Percentiles rank a stretch among this genome's conserved stretches.
Conservation (phyloP, 1,140 invertebrate genomes). For the Mamestra configurata region DNA sequence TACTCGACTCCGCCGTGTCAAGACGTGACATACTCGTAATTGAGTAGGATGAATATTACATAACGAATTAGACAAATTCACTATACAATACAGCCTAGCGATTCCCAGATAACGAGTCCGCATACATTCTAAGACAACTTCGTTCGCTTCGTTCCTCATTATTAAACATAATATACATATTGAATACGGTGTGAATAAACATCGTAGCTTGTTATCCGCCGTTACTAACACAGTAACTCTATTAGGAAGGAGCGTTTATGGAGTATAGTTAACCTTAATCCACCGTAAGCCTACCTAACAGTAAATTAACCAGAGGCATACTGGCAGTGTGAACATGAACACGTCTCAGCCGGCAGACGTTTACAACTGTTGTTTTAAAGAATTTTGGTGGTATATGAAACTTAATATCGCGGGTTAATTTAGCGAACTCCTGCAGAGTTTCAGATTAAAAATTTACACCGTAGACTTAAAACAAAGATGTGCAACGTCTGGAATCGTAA, state of each 20-base stretch:
- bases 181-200: constrained; percentile 30
- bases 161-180: constrained; percentile 23
- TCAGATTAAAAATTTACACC: constrained; percentile 46
- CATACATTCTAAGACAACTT: neutral
- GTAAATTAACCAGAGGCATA: constrained; percentile 68
- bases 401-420: constrained; percentile 53
- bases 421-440: constrained; percentile 49
- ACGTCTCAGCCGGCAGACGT: constrained; percentile 32
- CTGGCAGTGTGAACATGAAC: constrained; percentile 37
- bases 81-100: neutral
- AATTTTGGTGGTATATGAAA: constrained; percentile 25
- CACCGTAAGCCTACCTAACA: constrained; percentile 64
- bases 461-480: constrained; percentile 38
- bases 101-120: constrained; percentile 7
- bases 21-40: no score
- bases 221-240: constrained; percentile 54
- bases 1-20: no score
- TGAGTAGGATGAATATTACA: no score
- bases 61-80: neutral
- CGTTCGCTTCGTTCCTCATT: constrained; percentile 15
- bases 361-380: constrained; percentile 39
- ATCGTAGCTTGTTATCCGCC: constrained; percentile 41
- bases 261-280: constrained; percentile 66
- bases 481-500: constrained; percentile 31
- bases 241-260: constrained; percentile 58